These are phyloP conservation scores for Leptarthrus brevirostris DNA, from an alignment of 2,888 invertebrate species.

Conservation along the genomic window DNA sequence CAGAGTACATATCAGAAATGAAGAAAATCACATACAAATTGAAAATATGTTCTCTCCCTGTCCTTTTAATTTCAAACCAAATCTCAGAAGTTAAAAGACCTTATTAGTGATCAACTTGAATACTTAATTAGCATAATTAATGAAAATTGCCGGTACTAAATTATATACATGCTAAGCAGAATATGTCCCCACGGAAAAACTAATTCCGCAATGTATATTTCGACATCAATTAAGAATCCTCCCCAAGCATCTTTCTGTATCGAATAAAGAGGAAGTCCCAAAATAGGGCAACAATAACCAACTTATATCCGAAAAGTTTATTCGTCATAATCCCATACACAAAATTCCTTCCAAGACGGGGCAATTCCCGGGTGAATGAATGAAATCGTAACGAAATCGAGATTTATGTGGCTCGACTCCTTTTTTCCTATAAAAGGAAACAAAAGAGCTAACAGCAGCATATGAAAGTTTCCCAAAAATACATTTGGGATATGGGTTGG, in stretches of 20 bases:
- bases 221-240: not conserved
- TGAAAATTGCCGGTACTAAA: no score
- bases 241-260: not conserved
- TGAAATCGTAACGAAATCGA: conserved; percentile 3
- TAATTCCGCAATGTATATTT: not conserved
- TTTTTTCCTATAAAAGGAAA: not conserved
- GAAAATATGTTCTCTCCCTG: no score
- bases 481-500: not conserved
- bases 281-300: not conserved
- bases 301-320: not conserved
- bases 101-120: no score
- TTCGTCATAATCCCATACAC: conserved; percentile 3
- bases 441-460: not conserved
- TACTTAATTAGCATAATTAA: no score
- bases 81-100: no score
- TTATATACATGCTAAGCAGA: no score
- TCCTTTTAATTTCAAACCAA: no score
- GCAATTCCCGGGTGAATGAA: conserved; percentile 1
- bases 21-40: no score
- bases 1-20: no score
- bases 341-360: not conserved
- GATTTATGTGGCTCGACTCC: conserved; percentile 3
- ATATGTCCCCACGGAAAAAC: no score
- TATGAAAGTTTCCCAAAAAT: not conserved
- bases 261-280: not conserved